Percentiles rank a stretch among this genome's conserved stretches.
phyloP scores from a whole-genome alignment of 2,888 invertebrate genomes.

The Caenorhabditis sinica region DNA sequence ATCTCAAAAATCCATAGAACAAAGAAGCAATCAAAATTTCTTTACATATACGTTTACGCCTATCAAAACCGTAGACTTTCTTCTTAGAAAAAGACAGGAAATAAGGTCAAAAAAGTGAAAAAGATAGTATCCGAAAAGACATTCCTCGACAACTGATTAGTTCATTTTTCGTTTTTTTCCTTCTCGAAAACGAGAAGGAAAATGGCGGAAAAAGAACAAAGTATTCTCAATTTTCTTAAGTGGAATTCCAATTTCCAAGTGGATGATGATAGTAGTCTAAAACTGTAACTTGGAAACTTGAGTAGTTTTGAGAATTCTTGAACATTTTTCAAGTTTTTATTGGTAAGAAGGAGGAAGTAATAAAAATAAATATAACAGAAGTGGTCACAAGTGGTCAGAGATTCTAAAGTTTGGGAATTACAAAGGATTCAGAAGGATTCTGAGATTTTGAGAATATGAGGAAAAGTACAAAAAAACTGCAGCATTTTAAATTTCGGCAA shows the following conservation, averaged over 20 bases:
- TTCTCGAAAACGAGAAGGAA: neutral
- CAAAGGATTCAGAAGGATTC: too few species aligned
- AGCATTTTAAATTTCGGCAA: neutral
- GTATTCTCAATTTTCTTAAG: neutral
- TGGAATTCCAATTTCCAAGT: neutral
- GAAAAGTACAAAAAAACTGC: neutral
- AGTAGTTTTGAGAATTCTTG: too few species aligned
- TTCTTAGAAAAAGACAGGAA: neutral
- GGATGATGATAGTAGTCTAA: too few species aligned
- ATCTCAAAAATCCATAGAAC: too few species aligned
- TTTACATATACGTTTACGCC: neutral
- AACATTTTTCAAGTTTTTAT: too few species aligned
- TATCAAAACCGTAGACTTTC: neutral
- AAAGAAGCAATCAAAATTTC: too few species aligned
- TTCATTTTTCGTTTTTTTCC: neutral
- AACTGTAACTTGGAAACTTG: too few species aligned
- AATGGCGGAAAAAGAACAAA: neutral
- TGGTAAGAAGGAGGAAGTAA: too few species aligned
- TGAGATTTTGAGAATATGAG: too few species aligned
- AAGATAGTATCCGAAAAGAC: constrained; percentile 1
- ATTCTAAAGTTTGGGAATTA: too few species aligned
- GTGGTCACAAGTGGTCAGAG: too few species aligned
- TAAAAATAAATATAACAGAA: too few species aligned
- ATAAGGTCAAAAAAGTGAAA: constrained; percentile 15
- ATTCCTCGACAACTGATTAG: constrained; percentile 29